phyloP scores from a whole-genome alignment of 2,888 invertebrate genomes.

The Conus canariensis region DNA sequence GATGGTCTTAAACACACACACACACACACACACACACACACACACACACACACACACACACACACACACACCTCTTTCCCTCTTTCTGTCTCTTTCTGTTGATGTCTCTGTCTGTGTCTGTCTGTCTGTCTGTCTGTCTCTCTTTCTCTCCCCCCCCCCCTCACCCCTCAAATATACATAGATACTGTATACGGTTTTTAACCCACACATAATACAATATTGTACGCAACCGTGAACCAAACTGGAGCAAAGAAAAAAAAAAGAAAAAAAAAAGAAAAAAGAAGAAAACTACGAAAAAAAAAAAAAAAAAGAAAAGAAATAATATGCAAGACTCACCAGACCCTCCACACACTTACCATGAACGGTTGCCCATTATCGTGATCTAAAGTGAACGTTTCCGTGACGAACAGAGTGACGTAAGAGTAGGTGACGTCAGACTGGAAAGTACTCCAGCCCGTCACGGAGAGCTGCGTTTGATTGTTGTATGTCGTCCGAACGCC shows the following conservation, averaged over 20 bases:
- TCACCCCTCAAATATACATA: too few relatives aligned
- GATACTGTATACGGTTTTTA: too few relatives aligned
- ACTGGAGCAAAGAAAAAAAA: neutral
- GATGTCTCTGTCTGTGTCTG: too few relatives aligned
- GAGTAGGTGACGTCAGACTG: constrained; percentile 36
- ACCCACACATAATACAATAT: too few relatives aligned
- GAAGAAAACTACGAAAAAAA: neutral
- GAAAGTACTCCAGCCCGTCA: constrained; percentile 25
- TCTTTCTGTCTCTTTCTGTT: too few relatives aligned
- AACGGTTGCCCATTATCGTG: neutral
- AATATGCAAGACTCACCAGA: neutral
- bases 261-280: neutral
- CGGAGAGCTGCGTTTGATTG: neutral
- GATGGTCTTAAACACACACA: too few relatives aligned
- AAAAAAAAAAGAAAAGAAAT: neutral
- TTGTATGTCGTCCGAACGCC: constrained; percentile 30
- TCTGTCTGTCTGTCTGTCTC: too few relatives aligned
- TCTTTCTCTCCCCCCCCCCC: too few relatives aligned
- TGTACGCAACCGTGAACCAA: too few relatives aligned
- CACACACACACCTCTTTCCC: too few relatives aligned
- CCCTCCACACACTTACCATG: neutral
- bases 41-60: too few relatives aligned
- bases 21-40: too few relatives aligned
- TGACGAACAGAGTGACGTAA: constrained; percentile 21
- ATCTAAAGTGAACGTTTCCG: constrained; percentile 13